Evolutionary conservation across 2,797 vertebrate genomes (phyloP).

Genomic region (Protonibea diacanthus): DNA sequence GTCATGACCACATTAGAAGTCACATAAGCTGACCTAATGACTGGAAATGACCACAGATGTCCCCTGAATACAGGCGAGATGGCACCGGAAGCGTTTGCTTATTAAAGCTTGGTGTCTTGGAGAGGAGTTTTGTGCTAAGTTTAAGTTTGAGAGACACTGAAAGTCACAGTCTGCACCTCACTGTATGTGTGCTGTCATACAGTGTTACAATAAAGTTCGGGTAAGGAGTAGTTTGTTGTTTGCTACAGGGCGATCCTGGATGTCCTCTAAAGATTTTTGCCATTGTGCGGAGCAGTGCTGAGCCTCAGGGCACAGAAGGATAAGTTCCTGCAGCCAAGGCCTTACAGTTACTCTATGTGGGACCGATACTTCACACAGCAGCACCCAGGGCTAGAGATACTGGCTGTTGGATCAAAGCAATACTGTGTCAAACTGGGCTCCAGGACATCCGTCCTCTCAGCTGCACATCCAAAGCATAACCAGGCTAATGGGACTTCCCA

Average conservation of each 20-base stretch:
- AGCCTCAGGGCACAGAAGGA: slow-evolving; percentile 33
- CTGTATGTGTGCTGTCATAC: neutral
- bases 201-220: slow-evolving; percentile 11
- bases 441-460: slow-evolving; percentile 54
- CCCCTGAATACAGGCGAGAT: neutral
- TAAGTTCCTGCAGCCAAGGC: slow-evolving; percentile 20
- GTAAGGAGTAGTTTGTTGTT: neutral
- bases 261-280: slow-evolving; percentile 43
- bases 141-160: slow-evolving; percentile 14
- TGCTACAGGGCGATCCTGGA: neutral
- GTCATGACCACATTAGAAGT: neutral
- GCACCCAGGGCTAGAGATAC: slow-evolving; percentile 41
- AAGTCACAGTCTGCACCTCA: neutral
- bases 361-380: slow-evolving; percentile 53
- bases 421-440: slow-evolving; percentile 57
- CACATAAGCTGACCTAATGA: neutral
- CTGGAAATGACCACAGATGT: neutral
- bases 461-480: slow-evolving; percentile 59
- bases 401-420: slow-evolving; percentile 65
- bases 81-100: rapidly evolving
- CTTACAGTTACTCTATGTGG: slow-evolving; percentile 29
- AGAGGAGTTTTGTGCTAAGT: neutral
- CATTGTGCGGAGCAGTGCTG: slow-evolving; percentile 23
- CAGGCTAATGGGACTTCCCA: slow-evolving; percentile 71
- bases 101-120: neutral